These are phyloP conservation scores for Andricus quercusramuli DNA, from an alignment of 2,888 invertebrate species.

Conservation along the genomic window DNA sequence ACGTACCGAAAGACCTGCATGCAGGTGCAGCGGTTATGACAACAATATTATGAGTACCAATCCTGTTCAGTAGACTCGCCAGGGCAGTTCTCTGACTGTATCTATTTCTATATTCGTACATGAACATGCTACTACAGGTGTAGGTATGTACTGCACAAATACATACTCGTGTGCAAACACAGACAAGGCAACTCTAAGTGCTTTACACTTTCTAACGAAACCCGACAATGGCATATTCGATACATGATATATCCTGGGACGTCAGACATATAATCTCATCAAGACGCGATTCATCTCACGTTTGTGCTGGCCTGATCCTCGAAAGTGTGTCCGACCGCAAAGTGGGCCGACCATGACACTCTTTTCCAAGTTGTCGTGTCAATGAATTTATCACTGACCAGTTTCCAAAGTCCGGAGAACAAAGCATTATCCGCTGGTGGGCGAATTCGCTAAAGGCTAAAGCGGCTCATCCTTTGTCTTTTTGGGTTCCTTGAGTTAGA, in stretches of 20 bases:
- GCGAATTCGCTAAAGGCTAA: background rate
- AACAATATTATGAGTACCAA: slow-evolving; percentile 66
- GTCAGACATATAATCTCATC: slow-evolving; percentile 46
- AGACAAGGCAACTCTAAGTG: background rate
- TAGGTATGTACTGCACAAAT: background rate
- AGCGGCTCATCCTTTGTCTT: slow-evolving; percentile 17
- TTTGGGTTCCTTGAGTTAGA: background rate
- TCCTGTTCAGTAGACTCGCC: slow-evolving; percentile 58
- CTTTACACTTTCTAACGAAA: slow-evolving; percentile 60
- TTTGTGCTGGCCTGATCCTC: slow-evolving; percentile 57
- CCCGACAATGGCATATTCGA: slow-evolving; percentile 56
- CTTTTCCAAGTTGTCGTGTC: slow-evolving; percentile 59
- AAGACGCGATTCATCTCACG: slow-evolving; percentile 60
- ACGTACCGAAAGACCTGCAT: slow-evolving; percentile 49
- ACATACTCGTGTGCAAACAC: background rate
- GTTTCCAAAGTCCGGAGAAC: slow-evolving; percentile 22
- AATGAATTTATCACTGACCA: slow-evolving; percentile 51
- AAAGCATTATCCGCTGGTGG: slow-evolving; percentile 17
- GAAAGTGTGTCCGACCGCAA: slow-evolving; percentile 59
- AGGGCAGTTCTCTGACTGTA: slow-evolving; percentile 43
- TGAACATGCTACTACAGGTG: too few relatives aligned
- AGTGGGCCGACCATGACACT: slow-evolving; percentile 69
- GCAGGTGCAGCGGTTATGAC: slow-evolving; percentile 66
- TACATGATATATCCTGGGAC: slow-evolving; percentile 51
- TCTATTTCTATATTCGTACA: slow-evolving; percentile 31